Evolutionary conservation across 2,113 vertebrate species (phyloP).

Genomic region (Campylomormyrus numenius): DNA sequence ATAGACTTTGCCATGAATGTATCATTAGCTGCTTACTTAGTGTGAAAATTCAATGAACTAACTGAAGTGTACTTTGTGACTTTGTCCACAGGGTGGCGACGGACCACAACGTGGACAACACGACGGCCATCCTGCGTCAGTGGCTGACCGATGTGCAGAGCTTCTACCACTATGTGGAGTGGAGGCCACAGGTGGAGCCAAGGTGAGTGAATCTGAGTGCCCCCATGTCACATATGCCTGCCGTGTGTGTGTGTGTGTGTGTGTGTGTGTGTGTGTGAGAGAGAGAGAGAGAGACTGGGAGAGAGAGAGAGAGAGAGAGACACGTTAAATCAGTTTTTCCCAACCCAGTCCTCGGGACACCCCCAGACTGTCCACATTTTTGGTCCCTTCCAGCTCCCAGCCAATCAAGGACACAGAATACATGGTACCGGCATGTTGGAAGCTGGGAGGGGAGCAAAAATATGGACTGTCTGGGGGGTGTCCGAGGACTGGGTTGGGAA

Average conservation of each 20-base stretch:
- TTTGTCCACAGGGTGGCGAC: constrained; percentile 74
- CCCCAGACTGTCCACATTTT: neutral
- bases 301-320: no score
- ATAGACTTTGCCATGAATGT: neutral
- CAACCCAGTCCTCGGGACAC: neutral
- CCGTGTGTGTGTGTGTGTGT: no score
- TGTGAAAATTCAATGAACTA: neutral
- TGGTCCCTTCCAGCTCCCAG: neutral
- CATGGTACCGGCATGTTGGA: neutral
- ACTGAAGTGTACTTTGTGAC: constrained; percentile 11
- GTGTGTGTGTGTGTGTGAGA: no score
- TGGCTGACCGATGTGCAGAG: constrained; percentile 78
- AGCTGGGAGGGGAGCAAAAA: neutral
- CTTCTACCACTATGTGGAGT: constrained; percentile 81
- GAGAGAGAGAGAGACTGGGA: no score
- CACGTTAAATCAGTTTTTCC: neutral
- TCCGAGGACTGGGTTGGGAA: neutral
- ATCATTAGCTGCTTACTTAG: neutral
- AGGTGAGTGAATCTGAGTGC: constrained; percentile 49
- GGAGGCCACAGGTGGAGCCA: constrained; percentile 76
- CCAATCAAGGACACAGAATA: neutral
- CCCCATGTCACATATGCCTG: neutral
- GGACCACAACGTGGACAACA: constrained; percentile 82
- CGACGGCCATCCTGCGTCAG: constrained; percentile 68
- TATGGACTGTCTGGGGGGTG: neutral